Evolutionary conservation across 2,888 invertebrate species (phyloP), one percentile per base, ranked within the genome.

Genomic region (Phyto melanocephala): DNA sequence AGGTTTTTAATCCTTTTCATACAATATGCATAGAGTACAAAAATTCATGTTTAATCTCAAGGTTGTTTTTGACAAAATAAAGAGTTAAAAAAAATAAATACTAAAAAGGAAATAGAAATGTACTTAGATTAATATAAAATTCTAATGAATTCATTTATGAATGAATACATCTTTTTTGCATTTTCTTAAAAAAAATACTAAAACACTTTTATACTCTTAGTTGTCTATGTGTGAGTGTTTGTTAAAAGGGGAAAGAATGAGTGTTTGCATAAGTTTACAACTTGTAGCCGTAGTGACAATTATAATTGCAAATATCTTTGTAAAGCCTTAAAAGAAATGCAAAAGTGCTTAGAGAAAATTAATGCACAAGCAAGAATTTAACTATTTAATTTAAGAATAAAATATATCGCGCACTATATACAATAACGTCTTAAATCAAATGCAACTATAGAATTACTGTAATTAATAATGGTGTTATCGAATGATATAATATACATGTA

Each of bases 51-150:
- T 74, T 40, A 42, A 74, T 42, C 70, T 71, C 70, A 78, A 78
- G 77, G 77, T 78, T 78, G 35, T 37, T 63, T 42, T 63, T 62
- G 20, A 71, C 15, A 58, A 58, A 63, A 56, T 56, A 24, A 7
- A 50, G 10, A 37, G n/a, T 11, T 6, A 35, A 20, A 28, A 35
- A n/a, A 74, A 11, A 17, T 24, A 35, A 13, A 4, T 13, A 22
- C 22, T 24, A 24, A 24, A 54, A 45, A 37, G 58, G 37, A 74
- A 74, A 74, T 52, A 50, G 40, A 75, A 75, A 67, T 67, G 56
- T 20, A 28, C 28, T 60, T 76, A 33, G 33, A 76, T n/a, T n/a
- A 68, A 68, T 76, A 68, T 76, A 76, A 50, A 76, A 60, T 76
- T 68, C 50, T 50, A 76, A 76, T 42, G 52, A 70, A 62, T 63